Percentiles rank a stretch among this genome's conserved stretches.
These are phyloP conservation scores for Drosophila gunungcola DNA, from an alignment of 1,140 invertebrate species.

Conservation along the genomic window DNA sequence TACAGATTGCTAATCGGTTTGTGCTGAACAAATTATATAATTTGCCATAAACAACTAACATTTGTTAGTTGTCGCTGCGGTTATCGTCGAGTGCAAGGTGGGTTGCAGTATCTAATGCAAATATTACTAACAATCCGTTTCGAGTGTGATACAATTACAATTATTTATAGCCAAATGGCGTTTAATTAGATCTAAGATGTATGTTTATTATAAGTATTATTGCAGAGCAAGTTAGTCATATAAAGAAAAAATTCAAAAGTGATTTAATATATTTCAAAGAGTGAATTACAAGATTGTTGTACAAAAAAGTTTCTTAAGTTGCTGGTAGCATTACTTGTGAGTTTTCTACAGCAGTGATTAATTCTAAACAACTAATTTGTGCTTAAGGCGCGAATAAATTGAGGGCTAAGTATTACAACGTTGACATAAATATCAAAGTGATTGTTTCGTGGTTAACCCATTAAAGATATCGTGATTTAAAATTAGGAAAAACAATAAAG, in stretches of 20 bases:
- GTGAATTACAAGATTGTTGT: background rate
- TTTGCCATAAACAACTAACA: conserved; percentile 52
- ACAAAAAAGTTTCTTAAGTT: background rate
- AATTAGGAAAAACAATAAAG: no score
- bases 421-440: conserved; percentile 1
- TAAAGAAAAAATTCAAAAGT: background rate
- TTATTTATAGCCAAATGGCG: conserved; percentile 15
- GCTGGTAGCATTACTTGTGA: background rate
- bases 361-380: no score
- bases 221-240: no score
- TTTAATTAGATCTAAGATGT: conserved; percentile 1
- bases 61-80: conserved; percentile 44
- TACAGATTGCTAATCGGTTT: conserved; percentile 32
- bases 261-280: background rate
- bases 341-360: background rate
- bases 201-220: background rate
- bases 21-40: conserved; percentile 69
- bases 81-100: conserved; percentile 63
- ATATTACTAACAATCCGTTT: conserved; percentile 8
- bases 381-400: background rate
- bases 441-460: background rate
- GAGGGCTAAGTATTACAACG: background rate
- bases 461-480: background rate
- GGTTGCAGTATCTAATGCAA: conserved; percentile 35
- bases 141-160: conserved; percentile 15